Evolutionary conservation across 2,888 invertebrate genomes (phyloP), one percentile per base, ranked within the genome.

Genomic region (Hirtodrosophila alboralis): DNA sequence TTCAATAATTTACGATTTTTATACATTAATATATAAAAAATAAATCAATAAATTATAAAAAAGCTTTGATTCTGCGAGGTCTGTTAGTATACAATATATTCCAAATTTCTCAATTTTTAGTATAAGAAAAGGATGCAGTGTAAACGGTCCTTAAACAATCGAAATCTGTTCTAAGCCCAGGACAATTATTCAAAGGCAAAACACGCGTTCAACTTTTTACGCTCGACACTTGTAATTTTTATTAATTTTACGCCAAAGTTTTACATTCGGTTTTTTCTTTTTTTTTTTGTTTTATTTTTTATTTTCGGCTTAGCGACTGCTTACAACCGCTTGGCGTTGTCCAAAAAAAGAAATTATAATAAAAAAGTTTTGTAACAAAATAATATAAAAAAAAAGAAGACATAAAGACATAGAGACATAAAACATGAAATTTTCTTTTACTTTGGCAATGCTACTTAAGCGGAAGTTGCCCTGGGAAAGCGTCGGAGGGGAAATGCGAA

Each of bases 181-280:
- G 59, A 72, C 66, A 75, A 78, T 79, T 75, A 83, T 69, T 84
- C 72, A 66, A 49, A 49, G 57, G n/a, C n/a, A n/a, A 68, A 57
- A 52, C 68, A 69, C 69, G 59, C 58, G 59, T 60, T 52, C 14
- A 79, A 77, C 69, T 84, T 84, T 61, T 49, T 28, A 27, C 28
- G 60, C 77, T 75, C 58, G 76, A 57, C 66, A 66, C 61, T 67
- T 63, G 84, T 79, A 79, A 79, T 84, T 79, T 81, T 84, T 84
- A 79, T 79, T 79, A 79, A 79, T 79, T 79, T 84, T 81, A 72
- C 78, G 56, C 84, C 54, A 61, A 70, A 73, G n/a, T n/a, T n/a
- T n/a, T n/a, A n/a, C n/a, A n/a, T n/a, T n/a, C n/a, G n/a, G n/a
- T n/a, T n/a, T n/a, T n/a, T n/a, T n/a, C n/a, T 26, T 48, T 40